Percentiles rank a stretch among this genome's conserved stretches.
Evolutionary conservation across 2,113 vertebrate genomes (phyloP).

Genomic region (Solenodon paradoxus): DNA sequence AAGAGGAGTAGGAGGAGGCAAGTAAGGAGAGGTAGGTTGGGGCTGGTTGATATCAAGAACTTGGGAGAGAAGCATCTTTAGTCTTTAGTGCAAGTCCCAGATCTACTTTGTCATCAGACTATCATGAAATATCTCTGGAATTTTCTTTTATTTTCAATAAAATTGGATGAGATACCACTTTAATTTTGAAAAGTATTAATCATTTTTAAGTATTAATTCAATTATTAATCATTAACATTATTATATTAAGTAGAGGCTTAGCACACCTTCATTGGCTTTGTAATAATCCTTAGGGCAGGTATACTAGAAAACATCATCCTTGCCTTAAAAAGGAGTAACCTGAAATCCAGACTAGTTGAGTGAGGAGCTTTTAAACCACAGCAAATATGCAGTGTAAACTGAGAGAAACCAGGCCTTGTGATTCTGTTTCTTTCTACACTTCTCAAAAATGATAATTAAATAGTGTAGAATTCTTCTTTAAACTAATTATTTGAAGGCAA

Average conservation of each 20-base stretch:
- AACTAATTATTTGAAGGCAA: background rate
- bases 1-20: background rate
- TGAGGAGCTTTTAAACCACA: background rate
- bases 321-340: background rate
- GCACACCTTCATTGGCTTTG: background rate
- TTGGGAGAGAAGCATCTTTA: background rate
- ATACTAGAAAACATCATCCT: background rate
- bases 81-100: background rate
- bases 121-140: background rate
- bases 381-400: background rate
- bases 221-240: too few relatives aligned
- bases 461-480: background rate
- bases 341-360: background rate
- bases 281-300: background rate
- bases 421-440: background rate
- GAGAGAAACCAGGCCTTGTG: background rate
- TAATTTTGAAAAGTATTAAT: conserved; percentile 22
- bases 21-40: too few relatives aligned
- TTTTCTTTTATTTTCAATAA: background rate
- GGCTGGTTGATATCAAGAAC: background rate
- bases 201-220: too few relatives aligned
- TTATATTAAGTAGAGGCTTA: background rate
- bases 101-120: background rate
- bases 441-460: background rate
- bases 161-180: background rate